A percentile compares a stretch with the other conserved stretches of the same genome.
Conservation (phyloP, 2,113 vertebrate genomes). For the Holacanthus passer region DNA sequence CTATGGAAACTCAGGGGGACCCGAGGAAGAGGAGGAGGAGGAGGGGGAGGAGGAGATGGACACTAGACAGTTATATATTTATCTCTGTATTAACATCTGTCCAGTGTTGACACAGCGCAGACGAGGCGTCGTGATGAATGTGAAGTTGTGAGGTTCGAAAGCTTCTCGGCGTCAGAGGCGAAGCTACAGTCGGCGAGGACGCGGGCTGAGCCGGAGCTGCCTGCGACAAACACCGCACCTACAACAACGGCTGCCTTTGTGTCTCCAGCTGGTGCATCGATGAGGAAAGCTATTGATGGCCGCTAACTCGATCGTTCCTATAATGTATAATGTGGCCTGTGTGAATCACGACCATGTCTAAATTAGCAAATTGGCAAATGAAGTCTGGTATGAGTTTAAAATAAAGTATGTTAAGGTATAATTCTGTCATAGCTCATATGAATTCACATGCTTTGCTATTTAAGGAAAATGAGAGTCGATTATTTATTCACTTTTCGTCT, state of each 20-base stretch:
- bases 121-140: not conserved
- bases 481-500: slow-evolving; percentile 1
- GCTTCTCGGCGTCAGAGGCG: slow-evolving; percentile 4
- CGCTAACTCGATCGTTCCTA: slow-evolving; percentile 40
- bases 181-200: slow-evolving; percentile 18
- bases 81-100: slow-evolving; percentile 21
- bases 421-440: slow-evolving; percentile 34
- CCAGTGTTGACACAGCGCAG: slow-evolving; percentile 9
- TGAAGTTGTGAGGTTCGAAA: slow-evolving; percentile 14
- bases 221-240: slow-evolving; percentile 29
- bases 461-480: slow-evolving; percentile 32
- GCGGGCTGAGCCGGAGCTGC: slow-evolving; percentile 37
- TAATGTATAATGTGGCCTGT: not conserved
- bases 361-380: not conserved
- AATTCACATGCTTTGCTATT: slow-evolving; percentile 54
- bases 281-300: slow-evolving; percentile 48
- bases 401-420: slow-evolving; percentile 7
- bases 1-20: slow-evolving; percentile 45
- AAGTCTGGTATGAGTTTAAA: slow-evolving; percentile 6
- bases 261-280: slow-evolving; percentile 54
- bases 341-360: slow-evolving; percentile 14
- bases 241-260: slow-evolving; percentile 64
- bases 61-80: slow-evolving; percentile 23
- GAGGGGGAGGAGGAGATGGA: not conserved
- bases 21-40: not conserved